Conservation (phyloP, 2,113 vertebrate species). For the Nibea coibor region DNA sequence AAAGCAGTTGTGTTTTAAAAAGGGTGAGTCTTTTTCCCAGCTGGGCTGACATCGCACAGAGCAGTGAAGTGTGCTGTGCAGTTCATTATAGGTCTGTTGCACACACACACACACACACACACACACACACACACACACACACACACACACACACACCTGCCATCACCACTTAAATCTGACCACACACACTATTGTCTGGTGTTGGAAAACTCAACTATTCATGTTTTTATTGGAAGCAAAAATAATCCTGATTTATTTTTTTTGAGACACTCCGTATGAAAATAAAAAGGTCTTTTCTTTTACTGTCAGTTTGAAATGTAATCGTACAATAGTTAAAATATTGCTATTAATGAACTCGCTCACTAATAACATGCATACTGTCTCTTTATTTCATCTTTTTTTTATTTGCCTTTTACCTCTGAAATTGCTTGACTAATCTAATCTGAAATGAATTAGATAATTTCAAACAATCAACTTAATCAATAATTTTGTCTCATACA, state of each 20-base stretch:
- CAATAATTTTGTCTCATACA: not conserved
- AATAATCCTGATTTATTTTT: too few relatives aligned
- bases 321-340: too few relatives aligned
- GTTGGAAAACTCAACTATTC: not conserved
- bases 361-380: not conserved
- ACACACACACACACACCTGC: conserved; percentile 15
- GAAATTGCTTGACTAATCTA: not conserved
- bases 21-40: not conserved
- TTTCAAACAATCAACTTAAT: not conserved
- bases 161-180: not conserved
- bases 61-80: not conserved
- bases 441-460: conserved; percentile 1
- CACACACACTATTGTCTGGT: not conserved
- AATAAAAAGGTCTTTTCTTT: not conserved
- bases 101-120: conserved; percentile 23
- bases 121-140: conserved; percentile 1
- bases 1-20: conserved; percentile 10
- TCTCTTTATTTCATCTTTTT: not conserved
- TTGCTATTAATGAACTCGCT: not conserved
- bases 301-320: not conserved
- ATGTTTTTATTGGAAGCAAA: not conserved
- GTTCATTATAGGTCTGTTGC: not conserved
- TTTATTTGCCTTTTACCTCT: not conserved
- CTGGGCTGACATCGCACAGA: conserved; percentile 1
- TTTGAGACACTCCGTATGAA: too few relatives aligned